Evolutionary conservation across 1,140 invertebrate species (phyloP).

Genomic region (Aphis craccivora): DNA sequence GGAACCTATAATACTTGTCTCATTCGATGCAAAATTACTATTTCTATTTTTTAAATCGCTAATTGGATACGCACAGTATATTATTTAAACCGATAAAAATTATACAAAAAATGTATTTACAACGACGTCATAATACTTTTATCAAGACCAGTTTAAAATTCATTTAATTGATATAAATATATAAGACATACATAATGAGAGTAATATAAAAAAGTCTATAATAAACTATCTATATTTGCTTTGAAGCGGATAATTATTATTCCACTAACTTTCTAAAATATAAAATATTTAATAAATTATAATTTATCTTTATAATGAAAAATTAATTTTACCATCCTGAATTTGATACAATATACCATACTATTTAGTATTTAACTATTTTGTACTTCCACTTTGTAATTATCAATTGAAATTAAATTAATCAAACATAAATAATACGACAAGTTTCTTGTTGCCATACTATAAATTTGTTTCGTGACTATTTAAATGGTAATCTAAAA

Average conservation of each 20-base stretch:
- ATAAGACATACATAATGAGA: neutral
- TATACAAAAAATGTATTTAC: neutral
- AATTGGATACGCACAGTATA: slow-evolving; percentile 2
- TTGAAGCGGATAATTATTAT: neutral
- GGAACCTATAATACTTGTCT: neutral
- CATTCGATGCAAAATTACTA: neutral
- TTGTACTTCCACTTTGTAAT: neutral
- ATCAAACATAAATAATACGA: neutral
- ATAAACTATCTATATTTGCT: neutral
- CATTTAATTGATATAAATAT: neutral
- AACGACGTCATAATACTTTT: neutral
- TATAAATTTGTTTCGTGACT: neutral
- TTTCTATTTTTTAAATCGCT: neutral
- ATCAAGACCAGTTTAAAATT: neutral
- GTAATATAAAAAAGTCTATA: neutral
- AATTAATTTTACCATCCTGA: neutral
- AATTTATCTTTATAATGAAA: neutral
- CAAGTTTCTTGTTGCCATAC: neutral
- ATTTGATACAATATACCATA: neutral
- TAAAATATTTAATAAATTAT: neutral
- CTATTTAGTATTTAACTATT: neutral
- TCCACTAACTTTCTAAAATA: slow-evolving; percentile 7
- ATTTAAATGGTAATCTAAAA: slow-evolving; percentile 1
- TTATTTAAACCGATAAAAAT: slow-evolving; percentile 21
- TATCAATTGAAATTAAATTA: neutral